Evolutionary conservation across 2,113 vertebrate genomes (phyloP), one percentile per base, ranked within the genome.

Genomic region (Forbesichthys papilliferus): DNA sequence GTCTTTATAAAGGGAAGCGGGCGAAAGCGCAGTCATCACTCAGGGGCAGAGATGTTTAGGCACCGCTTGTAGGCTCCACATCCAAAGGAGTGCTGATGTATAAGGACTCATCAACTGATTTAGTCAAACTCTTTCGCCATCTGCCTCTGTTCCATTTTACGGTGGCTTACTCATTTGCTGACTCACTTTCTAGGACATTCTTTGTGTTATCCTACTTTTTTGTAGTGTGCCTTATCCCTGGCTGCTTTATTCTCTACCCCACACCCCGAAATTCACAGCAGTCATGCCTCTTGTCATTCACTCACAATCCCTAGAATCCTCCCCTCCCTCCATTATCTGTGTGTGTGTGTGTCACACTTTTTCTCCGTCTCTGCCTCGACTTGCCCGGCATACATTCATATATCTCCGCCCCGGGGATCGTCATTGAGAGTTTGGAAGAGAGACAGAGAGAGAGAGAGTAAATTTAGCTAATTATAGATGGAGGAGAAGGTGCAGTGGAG

Each of bases 331-430:
- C 83, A 78, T 87, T 86, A 75, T 80, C 67, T 72, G 69, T 14
- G 66, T 72, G 78, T 47, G 18, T 58, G 11, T 58, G 18, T 58
- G 16, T 57, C 75, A 80, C 68, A 73, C 73, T 13, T 64, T 74
- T 80, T 48, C 61, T 76, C 49, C 53, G 3, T 77, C 82, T 83
- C 61, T 92, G 93, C 84, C 90, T 84, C 68, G 81, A 92, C 93
- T 91, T 88, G 93, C 79, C 88, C 84, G 56, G 75, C 64, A 51
- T 77, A 82, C 86, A 86, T 86, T 88, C 84, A 88, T 78, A 91
- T 88, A 92, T 91, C 91, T 93, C 84, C 60, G 68, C 92, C 90
- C 61, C 57, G 6, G 90, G 90, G 76, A 46, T 66, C 80, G 82
- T 86, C 53, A 74, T 72, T 49, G 80, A 87, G 84, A 82, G 83